Conservation (phyloP, 2,113 vertebrate species). For the Penelope pileata region DNA sequence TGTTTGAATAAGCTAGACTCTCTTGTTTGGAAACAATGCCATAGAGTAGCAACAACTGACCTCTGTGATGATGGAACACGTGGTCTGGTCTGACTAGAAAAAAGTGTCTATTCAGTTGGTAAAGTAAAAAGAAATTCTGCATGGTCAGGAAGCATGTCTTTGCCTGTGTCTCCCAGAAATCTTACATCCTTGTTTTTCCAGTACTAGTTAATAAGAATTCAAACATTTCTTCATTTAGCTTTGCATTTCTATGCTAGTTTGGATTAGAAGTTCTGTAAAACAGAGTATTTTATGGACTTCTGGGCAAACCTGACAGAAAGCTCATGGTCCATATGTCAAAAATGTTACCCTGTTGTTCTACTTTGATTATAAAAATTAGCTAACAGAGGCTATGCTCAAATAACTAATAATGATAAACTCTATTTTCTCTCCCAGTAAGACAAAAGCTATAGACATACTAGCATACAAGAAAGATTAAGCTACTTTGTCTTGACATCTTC, state of each 20-base stretch:
- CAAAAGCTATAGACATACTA: background rate
- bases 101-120: background rate
- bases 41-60: background rate
- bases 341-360: background rate
- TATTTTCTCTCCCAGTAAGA: background rate
- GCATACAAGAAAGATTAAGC: background rate
- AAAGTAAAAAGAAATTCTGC: background rate
- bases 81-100: background rate
- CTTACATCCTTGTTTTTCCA: background rate
- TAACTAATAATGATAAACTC: background rate
- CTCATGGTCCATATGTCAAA: background rate
- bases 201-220: background rate
- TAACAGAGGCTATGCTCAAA: background rate
- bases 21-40: background rate
- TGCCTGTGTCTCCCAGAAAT: background rate
- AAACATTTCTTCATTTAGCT: background rate
- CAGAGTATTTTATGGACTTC: background rate
- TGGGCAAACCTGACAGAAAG: background rate
- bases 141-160: background rate
- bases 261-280: background rate
- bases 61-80: background rate
- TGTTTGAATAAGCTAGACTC: background rate
- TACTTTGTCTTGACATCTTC: background rate
- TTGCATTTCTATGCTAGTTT: background rate
- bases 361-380: background rate